A percentile compares a stretch with the other conserved stretches of the same genome.
Evolutionary conservation across 2,113 vertebrate species (phyloP).

Genomic region (Scomber japonicus): DNA sequence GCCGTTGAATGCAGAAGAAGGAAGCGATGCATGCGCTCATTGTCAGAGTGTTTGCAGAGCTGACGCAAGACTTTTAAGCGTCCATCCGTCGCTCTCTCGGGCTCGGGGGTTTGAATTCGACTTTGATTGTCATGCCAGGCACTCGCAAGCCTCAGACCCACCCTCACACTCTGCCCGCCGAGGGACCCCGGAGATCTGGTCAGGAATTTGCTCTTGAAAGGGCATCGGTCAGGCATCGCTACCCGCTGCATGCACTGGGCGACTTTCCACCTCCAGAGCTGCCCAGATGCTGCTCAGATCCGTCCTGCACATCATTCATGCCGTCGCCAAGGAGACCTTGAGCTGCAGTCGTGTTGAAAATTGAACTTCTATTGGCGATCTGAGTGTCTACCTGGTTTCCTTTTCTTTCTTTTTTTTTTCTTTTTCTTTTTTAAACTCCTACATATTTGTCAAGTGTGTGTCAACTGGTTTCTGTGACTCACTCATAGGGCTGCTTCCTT

Average conservation of each 20-base stretch:
- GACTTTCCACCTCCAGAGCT: neutral
- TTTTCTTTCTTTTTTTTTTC: neutral
- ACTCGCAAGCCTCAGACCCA: constrained; percentile 26
- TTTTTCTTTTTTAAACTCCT: neutral
- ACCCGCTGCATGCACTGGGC: neutral
- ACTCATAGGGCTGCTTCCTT: constrained; percentile 10
- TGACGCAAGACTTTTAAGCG: constrained; percentile 55
- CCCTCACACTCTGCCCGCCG: neutral
- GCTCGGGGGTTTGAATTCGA: constrained; percentile 39
- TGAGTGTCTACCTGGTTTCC: neutral
- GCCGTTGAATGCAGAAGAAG: constrained; percentile 53
- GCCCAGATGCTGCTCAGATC: neutral
- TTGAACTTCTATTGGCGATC: constrained; percentile 3
- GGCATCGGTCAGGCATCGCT: constrained; percentile 41
- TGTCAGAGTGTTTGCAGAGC: constrained; percentile 56
- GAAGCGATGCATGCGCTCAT: constrained; percentile 41
- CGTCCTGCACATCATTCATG: constrained; percentile 2
- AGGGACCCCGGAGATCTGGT: constrained; percentile 31
- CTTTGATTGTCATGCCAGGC: constrained; percentile 65
- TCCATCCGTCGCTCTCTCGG: constrained; percentile 31
- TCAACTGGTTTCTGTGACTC: constrained; percentile 29
- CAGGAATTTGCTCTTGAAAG: constrained; percentile 63
- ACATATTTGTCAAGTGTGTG: constrained; percentile 34
- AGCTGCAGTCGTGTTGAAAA: constrained; percentile 24
- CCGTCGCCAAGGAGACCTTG: neutral